Evolutionary conservation across 2,888 invertebrate genomes (phyloP).

Genomic region (Hermodice carunculata): DNA sequence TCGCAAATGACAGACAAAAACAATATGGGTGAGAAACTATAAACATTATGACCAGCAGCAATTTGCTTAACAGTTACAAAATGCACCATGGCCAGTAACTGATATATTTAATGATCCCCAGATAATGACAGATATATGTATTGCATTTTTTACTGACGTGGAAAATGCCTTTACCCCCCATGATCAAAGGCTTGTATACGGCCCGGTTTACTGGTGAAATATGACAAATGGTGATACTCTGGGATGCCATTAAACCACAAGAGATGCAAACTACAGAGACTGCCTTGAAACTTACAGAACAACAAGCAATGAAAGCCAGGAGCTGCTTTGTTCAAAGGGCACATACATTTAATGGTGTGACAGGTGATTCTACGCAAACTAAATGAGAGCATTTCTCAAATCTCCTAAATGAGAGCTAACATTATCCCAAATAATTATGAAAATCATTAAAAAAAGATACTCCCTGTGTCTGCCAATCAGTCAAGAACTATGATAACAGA

Average conservation of each 20-base stretch:
- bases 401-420: neutral
- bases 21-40: neutral
- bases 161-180: neutral
- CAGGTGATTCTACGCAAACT: neutral
- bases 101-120: neutral
- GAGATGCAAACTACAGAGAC: neutral
- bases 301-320: too few relatives aligned
- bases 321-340: neutral
- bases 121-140: neutral
- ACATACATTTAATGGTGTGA: neutral
- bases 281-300: too few relatives aligned
- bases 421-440: neutral
- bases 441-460: neutral
- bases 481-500: neutral
- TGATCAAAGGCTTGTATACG: neutral
- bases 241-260: neutral
- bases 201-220: constrained; percentile 1
- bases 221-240: neutral
- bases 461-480: neutral
- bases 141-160: neutral
- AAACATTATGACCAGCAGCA: neutral
- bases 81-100: neutral
- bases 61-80: neutral
- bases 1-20: neutral
- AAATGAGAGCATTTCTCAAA: neutral